Percentiles rank a stretch among this genome's conserved stretches.
Conservation (phyloP, 2,888 invertebrate species). For the Chesias legatella region DNA sequence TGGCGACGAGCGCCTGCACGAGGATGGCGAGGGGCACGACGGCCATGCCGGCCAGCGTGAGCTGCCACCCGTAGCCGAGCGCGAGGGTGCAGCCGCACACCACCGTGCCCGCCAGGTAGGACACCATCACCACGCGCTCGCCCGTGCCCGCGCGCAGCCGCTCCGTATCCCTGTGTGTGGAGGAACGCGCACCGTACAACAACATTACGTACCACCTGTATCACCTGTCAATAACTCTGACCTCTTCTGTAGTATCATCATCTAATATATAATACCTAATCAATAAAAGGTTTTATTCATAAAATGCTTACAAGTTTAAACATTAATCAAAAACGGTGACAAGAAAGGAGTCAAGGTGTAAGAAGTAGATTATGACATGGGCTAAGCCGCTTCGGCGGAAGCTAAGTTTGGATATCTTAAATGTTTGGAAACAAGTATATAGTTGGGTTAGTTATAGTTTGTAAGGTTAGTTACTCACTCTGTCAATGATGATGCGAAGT, state of each 20-base stretch:
- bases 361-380: too few species aligned
- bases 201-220: background rate
- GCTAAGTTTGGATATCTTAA: too few species aligned
- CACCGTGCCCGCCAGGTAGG: slow-evolving; percentile 85
- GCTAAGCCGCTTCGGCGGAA: too few species aligned
- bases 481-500: slow-evolving; percentile 85
- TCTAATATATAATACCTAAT: too few species aligned
- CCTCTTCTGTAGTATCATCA: too few species aligned
- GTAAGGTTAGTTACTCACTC: slow-evolving; percentile 78
- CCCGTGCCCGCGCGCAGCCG: slow-evolving; percentile 90
- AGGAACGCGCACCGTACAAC: background rate
- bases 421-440: too few species aligned
- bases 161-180: slow-evolving; percentile 82
- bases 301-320: too few species aligned
- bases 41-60: slow-evolving; percentile 88
- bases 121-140: slow-evolving; percentile 88
- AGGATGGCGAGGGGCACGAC: slow-evolving; percentile 87
- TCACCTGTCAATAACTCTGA: too few species aligned
- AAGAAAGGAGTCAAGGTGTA: too few species aligned
- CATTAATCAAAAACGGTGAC: too few species aligned
- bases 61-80: slow-evolving; percentile 89
- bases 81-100: slow-evolving; percentile 84
- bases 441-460: too few species aligned
- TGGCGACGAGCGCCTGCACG: slow-evolving; percentile 85
- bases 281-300: too few species aligned